Percentiles rank a stretch among this genome's conserved stretches.
These are phyloP conservation scores for Lasiurus borealis DNA, from an alignment of 2,113 vertebrate species.

Conservation along the genomic window DNA sequence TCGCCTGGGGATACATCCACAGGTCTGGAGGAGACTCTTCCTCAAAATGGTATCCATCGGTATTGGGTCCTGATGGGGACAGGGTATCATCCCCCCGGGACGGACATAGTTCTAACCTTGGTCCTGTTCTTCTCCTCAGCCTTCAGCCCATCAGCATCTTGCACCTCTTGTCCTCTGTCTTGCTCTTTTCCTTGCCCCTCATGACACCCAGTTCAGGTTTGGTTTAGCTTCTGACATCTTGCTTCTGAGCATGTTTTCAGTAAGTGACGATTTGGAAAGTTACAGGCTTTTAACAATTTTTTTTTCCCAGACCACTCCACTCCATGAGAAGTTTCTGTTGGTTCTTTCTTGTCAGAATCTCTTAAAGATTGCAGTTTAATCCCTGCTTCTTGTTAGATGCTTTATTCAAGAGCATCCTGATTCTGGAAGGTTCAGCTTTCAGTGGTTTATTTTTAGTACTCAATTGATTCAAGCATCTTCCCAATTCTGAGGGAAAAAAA, in stretches of 20 bases:
- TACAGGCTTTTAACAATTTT: background rate
- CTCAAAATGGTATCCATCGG: background rate
- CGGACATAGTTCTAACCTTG: background rate
- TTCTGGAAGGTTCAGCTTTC: slow-evolving; percentile 83
- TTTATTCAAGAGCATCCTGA: slow-evolving; percentile 80
- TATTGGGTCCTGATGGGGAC: background rate
- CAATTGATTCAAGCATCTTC: slow-evolving; percentile 88
- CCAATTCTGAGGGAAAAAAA: slow-evolving; percentile 87
- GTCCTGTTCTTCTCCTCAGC: background rate
- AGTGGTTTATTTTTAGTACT: slow-evolving; percentile 87
- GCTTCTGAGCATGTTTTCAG: slow-evolving; percentile 32
- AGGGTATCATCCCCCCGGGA: background rate
- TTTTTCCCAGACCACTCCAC: background rate
- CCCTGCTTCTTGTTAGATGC: slow-evolving; percentile 66
- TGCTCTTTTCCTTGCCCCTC: background rate
- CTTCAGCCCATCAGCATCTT: background rate
- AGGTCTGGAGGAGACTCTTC: background rate
- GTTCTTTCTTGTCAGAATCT: slow-evolving; percentile 56
- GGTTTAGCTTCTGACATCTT: slow-evolving; percentile 19
- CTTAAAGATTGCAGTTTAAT: slow-evolving; percentile 68
- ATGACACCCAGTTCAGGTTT: background rate
- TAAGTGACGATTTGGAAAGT: slow-evolving; percentile 64
- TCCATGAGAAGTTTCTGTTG: slow-evolving; percentile 50
- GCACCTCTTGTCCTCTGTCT: background rate
- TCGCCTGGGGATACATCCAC: background rate